phyloP scores from a whole-genome alignment of 2,113 vertebrate genomes.

The Romanogobio albipinnatus region DNA sequence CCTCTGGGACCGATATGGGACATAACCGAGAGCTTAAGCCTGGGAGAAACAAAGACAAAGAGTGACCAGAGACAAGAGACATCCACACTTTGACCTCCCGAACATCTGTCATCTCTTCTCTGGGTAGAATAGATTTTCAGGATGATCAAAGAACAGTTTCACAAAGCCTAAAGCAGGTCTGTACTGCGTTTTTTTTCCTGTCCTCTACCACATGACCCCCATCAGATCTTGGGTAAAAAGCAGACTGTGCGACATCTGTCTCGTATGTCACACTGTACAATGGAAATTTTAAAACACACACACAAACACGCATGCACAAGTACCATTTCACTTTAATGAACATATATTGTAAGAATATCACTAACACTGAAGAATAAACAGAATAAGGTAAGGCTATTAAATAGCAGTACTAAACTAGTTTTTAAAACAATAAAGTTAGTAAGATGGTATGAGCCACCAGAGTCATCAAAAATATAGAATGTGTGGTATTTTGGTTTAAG shows the following conservation, averaged over 20 bases:
- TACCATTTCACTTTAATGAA: too few species aligned
- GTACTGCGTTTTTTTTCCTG: too few species aligned
- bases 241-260: background rate
- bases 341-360: too few species aligned
- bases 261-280: background rate
- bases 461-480: too few species aligned
- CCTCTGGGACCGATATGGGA: background rate
- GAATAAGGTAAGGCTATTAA: too few species aligned
- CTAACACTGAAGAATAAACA: too few species aligned
- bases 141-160: background rate
- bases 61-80: background rate
- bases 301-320: too few species aligned
- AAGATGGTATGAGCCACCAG: too few species aligned
- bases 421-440: too few species aligned
- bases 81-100: background rate
- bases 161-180: background rate
- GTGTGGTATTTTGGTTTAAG: too few species aligned
- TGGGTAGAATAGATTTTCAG: background rate
- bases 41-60: background rate
- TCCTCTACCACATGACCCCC: too few species aligned
- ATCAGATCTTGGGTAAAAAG: background rate
- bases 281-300: background rate
- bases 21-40: background rate
- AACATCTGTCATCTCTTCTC: background rate
- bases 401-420: too few species aligned